These are phyloP conservation scores for Turritopsis rubra DNA, from an alignment of 30 jellyfish, hydroid and myxozoan species.

Conservation along the genomic window DNA sequence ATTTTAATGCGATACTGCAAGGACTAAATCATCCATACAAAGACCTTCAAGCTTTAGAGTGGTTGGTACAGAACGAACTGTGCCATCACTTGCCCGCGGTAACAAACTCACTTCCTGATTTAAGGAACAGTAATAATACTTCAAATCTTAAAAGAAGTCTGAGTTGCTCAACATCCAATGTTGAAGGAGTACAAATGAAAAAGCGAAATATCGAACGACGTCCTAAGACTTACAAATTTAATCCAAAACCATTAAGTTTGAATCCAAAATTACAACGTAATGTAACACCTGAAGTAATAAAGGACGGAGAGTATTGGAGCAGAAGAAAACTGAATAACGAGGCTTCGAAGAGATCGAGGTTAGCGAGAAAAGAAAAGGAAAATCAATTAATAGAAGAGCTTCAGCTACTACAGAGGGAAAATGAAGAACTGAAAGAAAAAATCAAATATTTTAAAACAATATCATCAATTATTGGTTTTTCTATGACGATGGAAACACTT, in stretches of 20 bases:
- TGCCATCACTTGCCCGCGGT: not conserved
- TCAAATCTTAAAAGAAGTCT: not conserved
- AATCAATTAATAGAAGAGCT: not conserved
- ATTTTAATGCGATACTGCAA: not conserved
- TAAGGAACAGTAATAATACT: not conserved
- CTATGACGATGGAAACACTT: too few species aligned
- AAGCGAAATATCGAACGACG: not conserved
- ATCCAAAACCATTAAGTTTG: slow-evolving; percentile 9
- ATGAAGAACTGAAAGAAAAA: slow-evolving; percentile 9
- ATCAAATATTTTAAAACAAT: too few species aligned
- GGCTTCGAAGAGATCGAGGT: slow-evolving; percentile 1
- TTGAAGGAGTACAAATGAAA: not conserved
- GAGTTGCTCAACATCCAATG: not conserved
- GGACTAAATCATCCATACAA: not conserved
- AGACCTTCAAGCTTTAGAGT: not conserved
- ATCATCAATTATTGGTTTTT: too few species aligned
- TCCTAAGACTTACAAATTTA: not conserved
- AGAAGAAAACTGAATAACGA: not conserved
- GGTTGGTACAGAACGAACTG: not conserved
- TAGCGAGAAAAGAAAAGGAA: not conserved
- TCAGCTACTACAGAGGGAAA: not conserved
- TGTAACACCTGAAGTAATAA: not conserved
- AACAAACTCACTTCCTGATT: not conserved
- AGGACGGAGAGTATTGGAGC: not conserved
- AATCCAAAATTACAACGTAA: slow-evolving; percentile 1